Evolutionary conservation across 2,113 vertebrate species (phyloP).

Genomic region (Pleuronectes platessa): DNA sequence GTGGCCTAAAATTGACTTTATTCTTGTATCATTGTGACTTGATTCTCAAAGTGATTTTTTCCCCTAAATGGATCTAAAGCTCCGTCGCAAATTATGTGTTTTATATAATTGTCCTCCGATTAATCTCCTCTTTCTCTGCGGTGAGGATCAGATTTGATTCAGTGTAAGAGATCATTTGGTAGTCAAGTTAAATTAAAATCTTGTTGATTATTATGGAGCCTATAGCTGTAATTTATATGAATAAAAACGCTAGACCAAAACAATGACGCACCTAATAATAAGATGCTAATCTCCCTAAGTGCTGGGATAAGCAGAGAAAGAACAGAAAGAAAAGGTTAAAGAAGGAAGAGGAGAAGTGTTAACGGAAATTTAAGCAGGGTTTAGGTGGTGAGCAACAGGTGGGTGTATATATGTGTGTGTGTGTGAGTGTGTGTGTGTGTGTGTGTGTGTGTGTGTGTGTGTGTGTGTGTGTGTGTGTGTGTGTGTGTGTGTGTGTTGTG

Average conservation of each 20-base stretch:
- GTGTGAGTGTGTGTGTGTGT: slow-evolving; percentile 28
- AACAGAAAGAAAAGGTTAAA: background rate
- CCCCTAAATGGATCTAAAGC: too few species aligned
- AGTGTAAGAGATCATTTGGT: too few species aligned
- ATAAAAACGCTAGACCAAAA: too few species aligned
- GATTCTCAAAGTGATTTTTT: too few species aligned
- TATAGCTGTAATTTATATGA: background rate
- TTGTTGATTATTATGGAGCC: too few species aligned
- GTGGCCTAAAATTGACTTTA: too few species aligned
- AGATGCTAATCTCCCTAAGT: background rate
- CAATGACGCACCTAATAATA: background rate
- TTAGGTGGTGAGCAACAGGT: slow-evolving; percentile 20
- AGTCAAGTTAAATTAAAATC: too few species aligned
- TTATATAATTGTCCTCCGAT: too few species aligned
- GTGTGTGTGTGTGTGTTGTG: slow-evolving; percentile 26
- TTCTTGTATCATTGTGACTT: too few species aligned
- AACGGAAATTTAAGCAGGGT: background rate
- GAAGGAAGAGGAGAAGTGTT: background rate
- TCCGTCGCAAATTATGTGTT: too few species aligned
- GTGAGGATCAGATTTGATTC: too few species aligned
- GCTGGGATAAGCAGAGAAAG: background rate
- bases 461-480: slow-evolving; percentile 26
- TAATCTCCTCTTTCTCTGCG: too few species aligned
- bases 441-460: slow-evolving; percentile 35
- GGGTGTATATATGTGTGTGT: slow-evolving; percentile 27